These are phyloP conservation scores for Bungarus multicinctus DNA, from an alignment of 2,113 vertebrate species.

Conservation along the genomic window DNA sequence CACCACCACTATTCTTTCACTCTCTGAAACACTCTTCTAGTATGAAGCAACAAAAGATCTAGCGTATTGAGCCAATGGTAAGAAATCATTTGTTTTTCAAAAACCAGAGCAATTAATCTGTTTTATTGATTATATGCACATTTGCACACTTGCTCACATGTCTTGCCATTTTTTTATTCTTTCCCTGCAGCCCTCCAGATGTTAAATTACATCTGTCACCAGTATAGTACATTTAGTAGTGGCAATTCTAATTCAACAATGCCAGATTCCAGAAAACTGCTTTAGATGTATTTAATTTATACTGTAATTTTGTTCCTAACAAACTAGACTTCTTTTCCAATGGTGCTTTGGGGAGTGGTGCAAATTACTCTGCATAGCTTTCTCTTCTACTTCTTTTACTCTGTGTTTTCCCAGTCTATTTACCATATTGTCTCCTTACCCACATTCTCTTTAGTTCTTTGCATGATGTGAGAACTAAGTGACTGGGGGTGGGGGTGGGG, in stretches of 20 bases:
- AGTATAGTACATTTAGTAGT: not conserved
- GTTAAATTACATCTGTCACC: not conserved
- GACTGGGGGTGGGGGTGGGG: no score
- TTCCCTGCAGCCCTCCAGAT: not conserved
- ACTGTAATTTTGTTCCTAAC: not conserved
- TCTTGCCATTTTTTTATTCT: not conserved
- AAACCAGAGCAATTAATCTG: not conserved
- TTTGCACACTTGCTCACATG: not conserved
- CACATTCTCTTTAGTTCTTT: not conserved
- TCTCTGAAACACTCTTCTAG: rapidly evolving
- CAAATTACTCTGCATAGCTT: rapidly evolving
- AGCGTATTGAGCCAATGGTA: not conserved
- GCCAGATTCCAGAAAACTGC: not conserved
- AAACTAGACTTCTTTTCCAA: rapidly evolving
- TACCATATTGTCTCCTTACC: not conserved
- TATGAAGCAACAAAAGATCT: not conserved
- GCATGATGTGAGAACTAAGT: not conserved
- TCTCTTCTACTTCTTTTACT: slow-evolving; percentile 6
- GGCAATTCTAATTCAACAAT: not conserved
- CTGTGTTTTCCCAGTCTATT: not conserved
- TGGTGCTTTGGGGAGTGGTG: not conserved
- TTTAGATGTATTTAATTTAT: not conserved
- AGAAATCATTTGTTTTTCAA: not conserved
- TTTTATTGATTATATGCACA: not conserved
- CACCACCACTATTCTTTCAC: not conserved